phyloP scores from a whole-genome alignment of 64 coral and sea anemone species.

The Dendrophyllia cribrosa region DNA sequence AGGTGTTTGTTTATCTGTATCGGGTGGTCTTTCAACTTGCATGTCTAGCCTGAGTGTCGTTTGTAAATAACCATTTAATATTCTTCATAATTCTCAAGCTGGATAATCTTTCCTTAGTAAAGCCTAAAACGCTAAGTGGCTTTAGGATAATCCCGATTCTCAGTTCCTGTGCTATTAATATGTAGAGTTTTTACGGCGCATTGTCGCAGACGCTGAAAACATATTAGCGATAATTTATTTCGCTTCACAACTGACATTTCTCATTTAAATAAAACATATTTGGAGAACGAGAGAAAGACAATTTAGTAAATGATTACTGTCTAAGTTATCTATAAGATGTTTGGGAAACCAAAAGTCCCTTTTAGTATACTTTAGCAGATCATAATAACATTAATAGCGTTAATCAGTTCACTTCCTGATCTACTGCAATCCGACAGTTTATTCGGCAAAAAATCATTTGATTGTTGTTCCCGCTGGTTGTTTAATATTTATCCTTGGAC shows the following conservation, averaged over 20 bases:
- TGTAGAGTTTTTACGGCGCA: neutral
- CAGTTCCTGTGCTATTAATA: slow-evolving; percentile 28
- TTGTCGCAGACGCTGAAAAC: neutral
- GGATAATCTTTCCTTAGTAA: slow-evolving; percentile 36
- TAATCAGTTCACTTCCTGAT: slow-evolving; percentile 5
- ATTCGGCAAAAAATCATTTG: neutral
- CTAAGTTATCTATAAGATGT: too few species aligned
- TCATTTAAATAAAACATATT: neutral
- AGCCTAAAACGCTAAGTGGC: slow-evolving; percentile 15
- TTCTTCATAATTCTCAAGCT: slow-evolving; percentile 18
- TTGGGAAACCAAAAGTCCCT: neutral
- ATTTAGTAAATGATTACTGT: too few species aligned
- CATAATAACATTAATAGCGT: neutral
- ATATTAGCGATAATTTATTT: neutral
- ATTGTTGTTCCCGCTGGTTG: neutral
- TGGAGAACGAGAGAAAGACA: too few species aligned
- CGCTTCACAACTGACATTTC: neutral
- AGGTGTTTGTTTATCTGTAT: neutral
- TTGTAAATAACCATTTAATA: slow-evolving; percentile 24
- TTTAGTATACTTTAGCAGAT: neutral
- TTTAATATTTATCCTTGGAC: neutral
- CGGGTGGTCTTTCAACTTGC: slow-evolving; percentile 36
- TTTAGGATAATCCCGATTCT: neutral
- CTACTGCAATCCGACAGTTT: slow-evolving; percentile 12
- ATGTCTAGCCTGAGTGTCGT: slow-evolving; percentile 26